phyloP scores from a whole-genome alignment of 2,113 vertebrate species.

The Myotis yumanensis region DNA sequence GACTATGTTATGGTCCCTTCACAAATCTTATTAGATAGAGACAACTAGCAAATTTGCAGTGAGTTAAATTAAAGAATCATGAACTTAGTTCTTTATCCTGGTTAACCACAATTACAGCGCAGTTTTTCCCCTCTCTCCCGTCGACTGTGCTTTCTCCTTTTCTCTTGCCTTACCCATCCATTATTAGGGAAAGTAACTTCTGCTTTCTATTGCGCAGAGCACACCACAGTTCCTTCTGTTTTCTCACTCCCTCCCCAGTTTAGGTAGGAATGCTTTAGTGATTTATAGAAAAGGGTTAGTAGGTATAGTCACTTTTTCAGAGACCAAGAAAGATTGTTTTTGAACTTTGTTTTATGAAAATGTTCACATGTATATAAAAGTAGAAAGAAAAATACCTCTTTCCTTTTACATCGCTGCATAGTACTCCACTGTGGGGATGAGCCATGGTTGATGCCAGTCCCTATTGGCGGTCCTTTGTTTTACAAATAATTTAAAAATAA shows the following conservation, averaged over 20 bases:
- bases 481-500: background rate
- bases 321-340: background rate
- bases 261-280: background rate
- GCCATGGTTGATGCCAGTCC: accelerated
- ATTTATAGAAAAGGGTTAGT: background rate
- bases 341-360: background rate
- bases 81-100: background rate
- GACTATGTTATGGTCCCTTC: background rate
- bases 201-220: background rate
- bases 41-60: background rate
- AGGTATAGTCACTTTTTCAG: background rate
- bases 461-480: background rate
- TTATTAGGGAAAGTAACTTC: background rate
- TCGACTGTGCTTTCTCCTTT: background rate
- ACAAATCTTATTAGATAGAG: background rate
- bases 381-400: background rate
- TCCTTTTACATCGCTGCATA: accelerated
- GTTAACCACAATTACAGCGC: background rate
- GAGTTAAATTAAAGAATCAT: background rate
- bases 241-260: background rate
- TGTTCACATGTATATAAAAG: background rate
- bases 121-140: background rate
- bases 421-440: accelerated
- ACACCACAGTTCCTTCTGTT: background rate
- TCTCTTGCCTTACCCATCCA: background rate